Evolutionary conservation across 2,113 vertebrate species (phyloP).

Genomic region (Pygoscelis adeliae): DNA sequence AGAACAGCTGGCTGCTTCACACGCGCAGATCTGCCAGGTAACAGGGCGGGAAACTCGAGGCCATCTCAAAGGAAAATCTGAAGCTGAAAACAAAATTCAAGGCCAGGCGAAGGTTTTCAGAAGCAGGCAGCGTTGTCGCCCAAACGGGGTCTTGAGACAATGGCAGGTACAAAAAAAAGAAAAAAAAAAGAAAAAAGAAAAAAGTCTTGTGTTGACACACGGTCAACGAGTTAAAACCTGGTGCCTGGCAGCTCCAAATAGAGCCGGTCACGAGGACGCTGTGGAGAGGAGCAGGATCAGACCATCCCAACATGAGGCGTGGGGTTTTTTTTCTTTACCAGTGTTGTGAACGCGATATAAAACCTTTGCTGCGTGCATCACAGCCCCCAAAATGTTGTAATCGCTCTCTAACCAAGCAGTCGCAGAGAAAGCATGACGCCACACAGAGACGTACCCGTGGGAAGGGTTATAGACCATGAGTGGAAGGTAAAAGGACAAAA

Average conservation of each 20-base stretch:
- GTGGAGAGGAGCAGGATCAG: background rate
- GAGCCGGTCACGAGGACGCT: background rate
- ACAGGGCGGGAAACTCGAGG: background rate
- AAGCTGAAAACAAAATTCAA: background rate
- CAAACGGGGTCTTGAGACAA: background rate
- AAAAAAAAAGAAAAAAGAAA: no score
- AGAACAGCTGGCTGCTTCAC: rapidly evolving
- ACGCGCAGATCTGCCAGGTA: background rate
- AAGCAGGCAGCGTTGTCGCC: background rate
- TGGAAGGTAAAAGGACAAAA: background rate
- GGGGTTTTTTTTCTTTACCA: background rate
- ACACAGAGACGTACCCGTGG: background rate
- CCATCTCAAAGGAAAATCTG: background rate
- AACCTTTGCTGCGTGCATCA: background rate
- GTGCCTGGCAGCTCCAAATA: background rate
- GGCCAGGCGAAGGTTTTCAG: background rate
- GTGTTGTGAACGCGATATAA: background rate
- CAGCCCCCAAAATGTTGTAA: background rate
- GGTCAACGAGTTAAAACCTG: background rate
- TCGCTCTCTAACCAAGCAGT: background rate
- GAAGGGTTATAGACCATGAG: background rate
- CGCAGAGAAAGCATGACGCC: background rate
- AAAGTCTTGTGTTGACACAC: background rate
- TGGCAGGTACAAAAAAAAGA: background rate
- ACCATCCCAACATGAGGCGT: rapidly evolving